Percentiles rank a stretch among this genome's conserved stretches.
These are phyloP conservation scores for Opisthocomus hoazin DNA, from an alignment of 2,113 vertebrate genomes.

Conservation along the genomic window DNA sequence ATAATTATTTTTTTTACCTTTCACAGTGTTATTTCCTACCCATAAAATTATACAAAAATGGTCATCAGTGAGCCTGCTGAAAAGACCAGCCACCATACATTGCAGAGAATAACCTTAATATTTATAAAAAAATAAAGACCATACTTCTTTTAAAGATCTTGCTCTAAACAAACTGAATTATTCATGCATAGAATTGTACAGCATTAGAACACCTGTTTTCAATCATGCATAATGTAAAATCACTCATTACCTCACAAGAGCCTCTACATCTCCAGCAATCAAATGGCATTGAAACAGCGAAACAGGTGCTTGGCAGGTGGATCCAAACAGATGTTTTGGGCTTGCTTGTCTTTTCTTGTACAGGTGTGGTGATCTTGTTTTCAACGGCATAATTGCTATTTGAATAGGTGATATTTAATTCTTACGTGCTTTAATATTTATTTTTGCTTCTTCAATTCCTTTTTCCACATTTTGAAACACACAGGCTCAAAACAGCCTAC, in stretches of 20 bases:
- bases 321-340: slow-evolving; percentile 91
- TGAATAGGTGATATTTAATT: slow-evolving; percentile 95
- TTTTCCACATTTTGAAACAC: slow-evolving; percentile 33
- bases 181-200: slow-evolving; percentile 91
- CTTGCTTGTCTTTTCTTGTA: slow-evolving; percentile 87
- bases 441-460: slow-evolving; percentile 79
- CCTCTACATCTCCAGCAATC: slow-evolving; percentile 96
- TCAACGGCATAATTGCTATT: slow-evolving; percentile 92
- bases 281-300: slow-evolving; percentile 93
- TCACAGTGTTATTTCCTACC: slow-evolving; percentile 65
- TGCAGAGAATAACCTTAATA: slow-evolving; percentile 67
- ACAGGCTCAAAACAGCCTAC: slow-evolving; percentile 11
- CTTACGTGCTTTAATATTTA: slow-evolving; percentile 95
- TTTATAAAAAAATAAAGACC: slow-evolving; percentile 72
- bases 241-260: slow-evolving; percentile 98
- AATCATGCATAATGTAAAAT: slow-evolving; percentile 95
- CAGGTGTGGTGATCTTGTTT: slow-evolving; percentile 95
- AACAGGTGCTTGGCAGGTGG: slow-evolving; percentile 99
- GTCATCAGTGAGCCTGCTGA: slow-evolving; percentile 65
- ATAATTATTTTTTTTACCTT: slow-evolving; percentile 73
- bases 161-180: slow-evolving; percentile 92
- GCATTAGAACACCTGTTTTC: slow-evolving; percentile 98
- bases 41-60: slow-evolving; percentile 71
- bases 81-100: slow-evolving; percentile 61
- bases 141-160: slow-evolving; percentile 82